Evolutionary conservation across 92 coral and sea anemone genomes (phyloP), one percentile per base, ranked within the genome.

Genomic region (Porites lobata): DNA sequence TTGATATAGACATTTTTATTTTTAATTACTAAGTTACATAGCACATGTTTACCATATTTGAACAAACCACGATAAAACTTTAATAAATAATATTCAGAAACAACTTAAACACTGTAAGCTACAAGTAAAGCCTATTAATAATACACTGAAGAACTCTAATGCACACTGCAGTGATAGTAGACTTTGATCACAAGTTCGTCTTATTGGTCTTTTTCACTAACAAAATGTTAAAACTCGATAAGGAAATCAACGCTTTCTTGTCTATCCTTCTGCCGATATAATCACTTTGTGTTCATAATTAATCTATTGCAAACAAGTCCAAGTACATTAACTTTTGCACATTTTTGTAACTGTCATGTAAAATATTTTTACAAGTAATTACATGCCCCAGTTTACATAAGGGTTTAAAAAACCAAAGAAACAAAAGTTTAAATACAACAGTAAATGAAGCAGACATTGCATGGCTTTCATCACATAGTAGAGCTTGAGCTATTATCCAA

Each of bases 51-150:
- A 32, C 15, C 61, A 56, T 53, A 75, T 69, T 81, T 53, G 52
- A 54, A 53, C 57, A 69, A 17, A 69, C 53, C 80, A 76, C 65
- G 47, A 56, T 21, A 22, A 72, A 66, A 57, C 66, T 24, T 54
- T 53, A 67, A 81, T 81, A 67, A 69, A 69, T 67, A 81, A 69
- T 66, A 65, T 80, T 67, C 72, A 80, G 15, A 50, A 66, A 65
- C 84, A 65, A 65, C 75, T 74, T 65, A 80, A 80, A 9, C 75
- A 19, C 21, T 65, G 72, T 50, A 6, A 38, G 67, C 74, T 47
- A 65, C 47, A 80, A 10, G 75, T n/a, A 66, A 52, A 56, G 22
- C 47, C 47, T 38, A 38, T 38, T 38, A 38, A 50, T 11, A 22
- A 19, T 65, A 79, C 38, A 64, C 21, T 14, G 22, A 43, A 50